These are phyloP conservation scores for Odontamblyopus lacepedii DNA, from an alignment of 2,797 vertebrate species.

Conservation along the genomic window DNA sequence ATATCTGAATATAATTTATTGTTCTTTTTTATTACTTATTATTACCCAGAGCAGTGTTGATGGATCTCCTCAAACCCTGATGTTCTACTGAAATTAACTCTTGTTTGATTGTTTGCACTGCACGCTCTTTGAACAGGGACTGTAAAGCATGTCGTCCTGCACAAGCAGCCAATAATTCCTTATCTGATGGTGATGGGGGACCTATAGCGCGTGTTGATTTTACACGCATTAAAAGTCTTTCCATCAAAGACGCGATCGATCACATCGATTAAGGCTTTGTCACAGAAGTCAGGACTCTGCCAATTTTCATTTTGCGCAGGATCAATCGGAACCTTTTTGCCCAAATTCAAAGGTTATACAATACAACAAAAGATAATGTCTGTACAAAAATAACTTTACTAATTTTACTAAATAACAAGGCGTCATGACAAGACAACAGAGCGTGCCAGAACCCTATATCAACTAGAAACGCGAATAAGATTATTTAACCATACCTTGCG, in stretches of 20 bases:
- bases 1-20: background rate
- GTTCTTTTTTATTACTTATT: background rate
- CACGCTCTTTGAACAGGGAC: conserved; percentile 5
- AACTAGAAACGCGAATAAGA: background rate
- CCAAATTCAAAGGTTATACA: background rate
- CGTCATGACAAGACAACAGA: background rate
- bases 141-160: background rate
- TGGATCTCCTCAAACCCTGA: background rate
- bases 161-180: conserved; percentile 37
- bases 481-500: background rate
- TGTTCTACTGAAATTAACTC: conserved; percentile 11
- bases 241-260: conserved; percentile 31
- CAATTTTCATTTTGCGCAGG: conserved; percentile 29
- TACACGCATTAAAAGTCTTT: conserved; percentile 11
- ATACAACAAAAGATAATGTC: conserved; percentile 5
- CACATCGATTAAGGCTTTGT: conserved; percentile 44
- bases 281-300: conserved; percentile 18
- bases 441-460: background rate
- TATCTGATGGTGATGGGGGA: conserved; percentile 38
- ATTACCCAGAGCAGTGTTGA: background rate
- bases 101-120: background rate
- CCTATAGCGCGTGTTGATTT: conserved; percentile 20
- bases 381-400: background rate
- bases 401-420: background rate
- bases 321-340: conserved; percentile 31